Evolutionary conservation across 2,113 vertebrate species (phyloP).

Genomic region (Rallus limicola): DNA sequence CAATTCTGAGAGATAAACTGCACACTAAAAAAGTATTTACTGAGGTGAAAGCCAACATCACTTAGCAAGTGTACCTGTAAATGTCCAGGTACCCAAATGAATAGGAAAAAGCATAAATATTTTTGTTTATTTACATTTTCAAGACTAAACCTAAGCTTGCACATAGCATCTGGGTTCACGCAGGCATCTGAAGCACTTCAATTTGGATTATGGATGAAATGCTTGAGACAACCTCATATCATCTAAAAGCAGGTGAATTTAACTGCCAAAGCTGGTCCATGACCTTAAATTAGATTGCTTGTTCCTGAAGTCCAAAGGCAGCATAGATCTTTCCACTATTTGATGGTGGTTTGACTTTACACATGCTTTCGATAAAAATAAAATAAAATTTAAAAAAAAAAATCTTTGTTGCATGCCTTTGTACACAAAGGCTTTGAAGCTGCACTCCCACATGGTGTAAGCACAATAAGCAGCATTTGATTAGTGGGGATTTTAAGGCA

Average conservation of each 20-base stretch:
- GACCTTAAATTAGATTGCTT: background rate
- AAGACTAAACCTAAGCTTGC: background rate
- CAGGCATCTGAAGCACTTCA: background rate
- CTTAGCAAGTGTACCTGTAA: background rate
- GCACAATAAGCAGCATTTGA: background rate
- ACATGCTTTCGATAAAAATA: background rate
- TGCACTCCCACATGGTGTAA: background rate
- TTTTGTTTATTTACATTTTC: background rate
- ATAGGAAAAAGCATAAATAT: background rate
- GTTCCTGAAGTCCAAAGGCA: background rate
- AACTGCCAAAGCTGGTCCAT: background rate
- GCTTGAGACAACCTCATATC: background rate
- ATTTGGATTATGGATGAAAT: background rate
- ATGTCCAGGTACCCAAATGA: background rate
- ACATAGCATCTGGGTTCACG: background rate
- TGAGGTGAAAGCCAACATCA: background rate
- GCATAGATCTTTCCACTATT: background rate
- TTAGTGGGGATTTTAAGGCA: background rate
- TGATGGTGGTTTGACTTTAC: background rate
- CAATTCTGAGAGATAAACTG: background rate
- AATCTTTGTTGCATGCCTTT: background rate
- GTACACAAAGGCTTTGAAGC: background rate
- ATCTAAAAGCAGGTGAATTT: background rate
- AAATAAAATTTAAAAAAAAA: background rate
- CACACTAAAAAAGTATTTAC: rapidly evolving